Evolutionary conservation across 2,113 vertebrate species (phyloP).

Genomic region (Formicarius rufipectus): DNA sequence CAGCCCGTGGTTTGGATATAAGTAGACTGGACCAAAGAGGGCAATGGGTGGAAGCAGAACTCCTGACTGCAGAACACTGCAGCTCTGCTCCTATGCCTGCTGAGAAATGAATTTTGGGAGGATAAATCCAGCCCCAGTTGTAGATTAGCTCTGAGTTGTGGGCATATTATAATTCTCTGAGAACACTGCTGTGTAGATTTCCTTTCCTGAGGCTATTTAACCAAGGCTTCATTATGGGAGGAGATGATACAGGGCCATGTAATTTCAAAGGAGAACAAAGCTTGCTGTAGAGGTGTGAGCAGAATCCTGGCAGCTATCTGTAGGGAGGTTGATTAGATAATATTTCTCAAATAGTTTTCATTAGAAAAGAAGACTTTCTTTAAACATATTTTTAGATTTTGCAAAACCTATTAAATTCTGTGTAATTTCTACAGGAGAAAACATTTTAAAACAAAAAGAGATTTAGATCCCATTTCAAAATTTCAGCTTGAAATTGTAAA

Average conservation of each 20-base stretch:
- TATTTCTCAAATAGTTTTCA: neutral
- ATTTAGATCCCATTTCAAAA: neutral
- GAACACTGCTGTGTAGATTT: neutral
- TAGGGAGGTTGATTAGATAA: neutral
- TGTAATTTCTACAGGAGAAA: neutral
- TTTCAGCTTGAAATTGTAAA: neutral
- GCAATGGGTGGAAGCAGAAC: neutral
- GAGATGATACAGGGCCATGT: neutral
- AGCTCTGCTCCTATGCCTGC: neutral
- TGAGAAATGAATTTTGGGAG: neutral
- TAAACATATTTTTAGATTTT: neutral
- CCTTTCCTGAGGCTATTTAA: neutral
- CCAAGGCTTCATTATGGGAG: neutral
- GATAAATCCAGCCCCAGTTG: neutral
- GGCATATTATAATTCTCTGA: neutral
- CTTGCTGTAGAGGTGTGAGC: conserved; percentile 2
- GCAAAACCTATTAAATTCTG: neutral
- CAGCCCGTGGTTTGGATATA: neutral
- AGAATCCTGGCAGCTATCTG: neutral
- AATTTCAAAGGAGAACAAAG: conserved; percentile 30
- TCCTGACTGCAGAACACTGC: neutral
- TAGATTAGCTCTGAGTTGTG: neutral
- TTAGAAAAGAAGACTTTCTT: neutral
- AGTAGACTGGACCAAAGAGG: neutral
- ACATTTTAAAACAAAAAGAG: neutral